Evolutionary conservation across 2,113 vertebrate species (phyloP), one percentile per base, ranked within the genome.

Genomic region (Pseudois nayaur): DNA sequence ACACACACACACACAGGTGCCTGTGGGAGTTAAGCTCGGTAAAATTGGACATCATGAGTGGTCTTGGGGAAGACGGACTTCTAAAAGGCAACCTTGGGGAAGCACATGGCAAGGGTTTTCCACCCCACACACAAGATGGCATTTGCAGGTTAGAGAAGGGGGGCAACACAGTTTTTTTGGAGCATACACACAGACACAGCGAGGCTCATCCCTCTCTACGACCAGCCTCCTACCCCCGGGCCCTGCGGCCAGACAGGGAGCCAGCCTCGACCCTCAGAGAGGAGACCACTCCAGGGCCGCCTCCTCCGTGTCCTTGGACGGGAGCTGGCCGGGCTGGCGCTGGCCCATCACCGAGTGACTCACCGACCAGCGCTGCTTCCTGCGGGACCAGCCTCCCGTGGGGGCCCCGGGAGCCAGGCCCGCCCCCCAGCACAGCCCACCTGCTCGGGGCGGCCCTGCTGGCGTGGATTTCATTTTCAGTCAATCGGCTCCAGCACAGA

Each of bases 401-500:
- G 0, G 31, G 43, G 33, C 54, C 62, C 0, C 0, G 3, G n/a
- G 52, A 36, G 23, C 31, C 40, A 19, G 57, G 79, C 76, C 57
- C 43, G 11, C 3, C 16, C 43, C 5, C 33, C 3, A 43, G 23
- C 87, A 83, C 40, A 14, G n/a, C 0, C 50, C 12, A 17, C 25
- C 43, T 25, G 36, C 78, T 94, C 62, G 14, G 87, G 48, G 84
- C 0, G 1, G 45, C 93, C 55, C 31, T 60, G 36, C 25, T 96
- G 79, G 82, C 25, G 67, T 60, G 64, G 76, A 81, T 60, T 96
- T 88, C 90, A 64, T 76, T 96, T 95, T 87, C 85, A 40, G 8
- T 45, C 23, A 74, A 1, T 4, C 29, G 9, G 25, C 45, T 84
- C 57, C n/a, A 3, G 87, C 87, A 90, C 82, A n/a, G 48, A 29